A percentile compares a stretch with the other conserved stretches of the same genome.
Conservation (phyloP, 2,888 invertebrate species). For the Volucella bombylans region DNA sequence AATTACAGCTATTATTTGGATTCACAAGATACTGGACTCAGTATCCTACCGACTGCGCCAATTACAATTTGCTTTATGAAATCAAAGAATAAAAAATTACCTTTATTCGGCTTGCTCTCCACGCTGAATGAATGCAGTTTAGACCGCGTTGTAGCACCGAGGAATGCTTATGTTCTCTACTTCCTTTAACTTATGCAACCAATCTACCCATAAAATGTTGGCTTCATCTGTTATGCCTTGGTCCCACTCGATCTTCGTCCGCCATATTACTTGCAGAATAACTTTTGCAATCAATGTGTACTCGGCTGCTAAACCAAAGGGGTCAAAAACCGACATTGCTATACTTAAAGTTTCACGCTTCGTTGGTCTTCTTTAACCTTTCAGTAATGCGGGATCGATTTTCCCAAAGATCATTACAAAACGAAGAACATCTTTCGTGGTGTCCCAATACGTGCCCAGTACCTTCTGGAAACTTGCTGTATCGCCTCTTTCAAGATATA, state of each 20-base stretch:
- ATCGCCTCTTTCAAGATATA: conserved; percentile 16
- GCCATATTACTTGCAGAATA: conserved; percentile 47
- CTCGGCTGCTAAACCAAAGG: conserved; percentile 28
- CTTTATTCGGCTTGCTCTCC: too few relatives aligned
- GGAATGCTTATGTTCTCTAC: conserved; percentile 1
- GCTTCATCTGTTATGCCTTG: conserved; percentile 29
- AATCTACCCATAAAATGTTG: conserved; percentile 16
- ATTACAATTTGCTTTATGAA: too few relatives aligned
- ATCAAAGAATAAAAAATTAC: too few relatives aligned
- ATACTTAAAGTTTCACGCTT: conserved; percentile 69
- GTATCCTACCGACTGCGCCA: too few relatives aligned
- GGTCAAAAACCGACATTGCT: conserved; percentile 71
- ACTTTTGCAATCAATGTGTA: neutral
- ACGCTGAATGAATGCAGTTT: too few relatives aligned
- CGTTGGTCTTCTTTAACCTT: conserved; percentile 56
- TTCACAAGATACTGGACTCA: too few relatives aligned
- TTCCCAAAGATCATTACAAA: too few relatives aligned
- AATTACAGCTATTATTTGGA: too few relatives aligned
- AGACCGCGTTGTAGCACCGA: conserved; percentile 22
- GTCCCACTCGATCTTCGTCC: conserved; percentile 53
- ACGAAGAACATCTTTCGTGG: conserved; percentile 39
- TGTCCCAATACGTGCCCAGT: conserved; percentile 73
- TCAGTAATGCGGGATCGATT: conserved; percentile 44
- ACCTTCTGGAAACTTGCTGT: conserved; percentile 41
- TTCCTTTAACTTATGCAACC: conserved; percentile 20